These are phyloP conservation scores for Chaetogeoica ovagalla DNA, from an alignment of 2,888 invertebrate genomes.

Conservation along the genomic window DNA sequence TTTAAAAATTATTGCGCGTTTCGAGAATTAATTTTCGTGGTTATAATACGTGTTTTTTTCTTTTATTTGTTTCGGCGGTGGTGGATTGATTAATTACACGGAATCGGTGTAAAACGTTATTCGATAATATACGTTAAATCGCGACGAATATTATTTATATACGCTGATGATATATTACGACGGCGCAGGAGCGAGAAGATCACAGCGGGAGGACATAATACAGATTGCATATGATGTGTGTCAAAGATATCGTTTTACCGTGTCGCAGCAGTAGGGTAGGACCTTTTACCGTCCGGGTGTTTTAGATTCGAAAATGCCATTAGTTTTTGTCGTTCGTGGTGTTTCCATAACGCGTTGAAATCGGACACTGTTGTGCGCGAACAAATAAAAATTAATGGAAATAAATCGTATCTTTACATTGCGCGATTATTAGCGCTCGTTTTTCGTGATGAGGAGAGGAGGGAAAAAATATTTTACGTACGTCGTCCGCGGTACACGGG, in stretches of 20 bases:
- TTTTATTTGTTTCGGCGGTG: no score
- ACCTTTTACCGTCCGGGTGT: background rate
- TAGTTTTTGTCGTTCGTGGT: constrained; percentile 6
- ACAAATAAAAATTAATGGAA: no score
- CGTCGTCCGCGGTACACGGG: no score
- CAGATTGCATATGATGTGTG: constrained; percentile 24
- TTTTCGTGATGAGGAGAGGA: no score
- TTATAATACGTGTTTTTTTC: no score
- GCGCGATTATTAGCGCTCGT: no score
- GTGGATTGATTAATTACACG: constrained; percentile 34
- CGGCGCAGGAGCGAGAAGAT: constrained; percentile 3
- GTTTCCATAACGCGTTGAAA: background rate
- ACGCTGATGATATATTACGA: constrained; percentile 28
- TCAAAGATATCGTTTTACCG: constrained; percentile 46
- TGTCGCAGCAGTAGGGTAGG: background rate
- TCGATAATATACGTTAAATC: constrained; percentile 36
- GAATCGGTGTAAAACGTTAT: background rate
- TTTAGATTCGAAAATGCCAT: constrained; percentile 25
- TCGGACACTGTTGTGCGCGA: background rate
- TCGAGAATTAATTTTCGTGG: constrained; percentile 45
- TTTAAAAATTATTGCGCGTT: background rate
- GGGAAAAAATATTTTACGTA: no score
- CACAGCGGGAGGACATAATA: constrained; percentile 37
- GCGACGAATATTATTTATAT: no score
- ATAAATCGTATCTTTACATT: no score